Evolutionary conservation across 2,888 invertebrate genomes (phyloP), one percentile per base, ranked within the genome.

Genomic region (Linnaemya tessellans): DNA sequence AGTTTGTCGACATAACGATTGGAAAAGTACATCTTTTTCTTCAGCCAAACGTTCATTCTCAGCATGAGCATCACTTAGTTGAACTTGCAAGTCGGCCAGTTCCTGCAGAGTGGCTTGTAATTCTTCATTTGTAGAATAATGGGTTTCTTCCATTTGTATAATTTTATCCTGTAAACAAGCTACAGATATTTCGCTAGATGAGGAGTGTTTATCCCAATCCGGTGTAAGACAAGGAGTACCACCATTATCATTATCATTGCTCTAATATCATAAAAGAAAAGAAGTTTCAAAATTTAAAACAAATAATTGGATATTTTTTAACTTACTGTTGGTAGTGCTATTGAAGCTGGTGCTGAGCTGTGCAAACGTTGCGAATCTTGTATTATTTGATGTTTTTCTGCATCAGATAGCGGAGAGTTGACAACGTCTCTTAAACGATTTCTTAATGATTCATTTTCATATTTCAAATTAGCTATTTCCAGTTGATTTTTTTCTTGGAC

Each of bases 81-180:
- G 97, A 8, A 96, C 94, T 93, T 98, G 98, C 51, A 98, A 93
- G 92, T 98, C 98, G 11, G 97, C 96, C 86, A 98, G 93, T 93
- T 98, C 98, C 89, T 98, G 98, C 64, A 98, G 93, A 0, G 98
- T 98, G 0, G 98, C 98, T 93, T 98, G 98, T 7, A 98, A 93
- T 92, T 98, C 98, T 92, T 98, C 97, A 91, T 97, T 97, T 80
- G 97, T 98, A 87, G 97, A 97, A 91, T 90, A 94, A 91, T 93
- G 92, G 2, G 92, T 93, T 87, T 93, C 93, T 87, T 93, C 93
- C 93, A 93, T 93, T 89, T 92, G 90, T 91, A 97, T 94, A 89
- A 98, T 98, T 90, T 97, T 95, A 91, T 98, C 98, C 93, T 98
- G 98, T 86, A 97, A 94, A 91, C 98, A 98, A 22, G 98, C 98